Evolutionary conservation across 2,113 vertebrate genomes (phyloP).

Genomic region (Indicator indicator): DNA sequence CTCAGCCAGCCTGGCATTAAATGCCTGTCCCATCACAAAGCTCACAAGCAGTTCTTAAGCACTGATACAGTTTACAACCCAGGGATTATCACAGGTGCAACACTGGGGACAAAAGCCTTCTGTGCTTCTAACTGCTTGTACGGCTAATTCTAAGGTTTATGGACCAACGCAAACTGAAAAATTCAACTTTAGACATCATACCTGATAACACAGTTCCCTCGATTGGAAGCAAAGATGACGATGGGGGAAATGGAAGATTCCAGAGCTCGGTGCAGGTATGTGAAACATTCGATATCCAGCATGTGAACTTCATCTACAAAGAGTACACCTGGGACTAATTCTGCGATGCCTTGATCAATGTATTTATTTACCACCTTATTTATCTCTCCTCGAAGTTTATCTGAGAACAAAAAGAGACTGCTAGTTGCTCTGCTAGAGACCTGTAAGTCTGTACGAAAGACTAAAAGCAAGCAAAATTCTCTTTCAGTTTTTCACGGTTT

Average conservation of each 20-base stretch:
- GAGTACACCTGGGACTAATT: slow-evolving; percentile 94
- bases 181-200: slow-evolving; percentile 54
- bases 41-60: not conserved
- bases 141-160: not conserved
- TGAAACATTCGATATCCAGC: slow-evolving; percentile 98
- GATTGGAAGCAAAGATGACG: slow-evolving; percentile 96
- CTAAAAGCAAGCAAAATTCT: not conserved
- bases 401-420: slow-evolving; percentile 64
- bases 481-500: not conserved
- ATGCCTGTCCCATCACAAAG: not conserved
- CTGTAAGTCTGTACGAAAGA: not conserved
- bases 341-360: slow-evolving; percentile 96
- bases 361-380: slow-evolving; percentile 99
- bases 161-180: not conserved
- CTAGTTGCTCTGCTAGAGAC: not conserved
- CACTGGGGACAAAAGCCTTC: not conserved
- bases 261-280: slow-evolving; percentile 93
- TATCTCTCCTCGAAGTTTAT: slow-evolving; percentile 96
- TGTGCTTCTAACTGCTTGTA: not conserved
- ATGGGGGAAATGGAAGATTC: slow-evolving; percentile 96
- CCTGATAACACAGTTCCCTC: slow-evolving; percentile 96
- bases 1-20: not conserved
- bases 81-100: not conserved
- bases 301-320: slow-evolving; percentile 98
- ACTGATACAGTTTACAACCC: not conserved